Conservation (phyloP, 2,888 invertebrate genomes). For the Spilarctia lutea region DNA sequence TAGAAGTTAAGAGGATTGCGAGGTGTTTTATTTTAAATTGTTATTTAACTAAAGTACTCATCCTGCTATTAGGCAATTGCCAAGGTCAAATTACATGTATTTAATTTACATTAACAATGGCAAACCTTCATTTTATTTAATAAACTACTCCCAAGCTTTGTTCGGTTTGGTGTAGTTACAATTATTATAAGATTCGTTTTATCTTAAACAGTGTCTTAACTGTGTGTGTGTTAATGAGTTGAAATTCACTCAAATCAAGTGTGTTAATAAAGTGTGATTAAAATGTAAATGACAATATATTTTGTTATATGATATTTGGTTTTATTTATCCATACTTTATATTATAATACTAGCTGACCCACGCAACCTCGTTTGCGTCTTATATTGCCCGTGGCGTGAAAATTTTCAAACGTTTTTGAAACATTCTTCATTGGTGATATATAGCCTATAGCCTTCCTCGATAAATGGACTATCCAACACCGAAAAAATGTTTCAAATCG, state of each 20-base stretch:
- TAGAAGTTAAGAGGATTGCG: background rate
- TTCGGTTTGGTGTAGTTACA: background rate
- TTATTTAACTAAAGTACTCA: background rate
- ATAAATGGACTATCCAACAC: too few species aligned
- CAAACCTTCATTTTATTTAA: too few species aligned
- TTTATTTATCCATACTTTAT: background rate
- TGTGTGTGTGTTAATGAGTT: background rate
- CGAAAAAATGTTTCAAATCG: too few species aligned
- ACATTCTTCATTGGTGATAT: too few species aligned
- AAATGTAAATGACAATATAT: slow-evolving; percentile 7
- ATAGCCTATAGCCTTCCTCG: too few species aligned
- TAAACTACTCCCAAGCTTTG: background rate
- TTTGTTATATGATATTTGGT: slow-evolving; percentile 1
- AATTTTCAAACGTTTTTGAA: too few species aligned
- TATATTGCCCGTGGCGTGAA: too few species aligned
- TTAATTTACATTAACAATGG: too few species aligned
- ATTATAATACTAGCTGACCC: too few species aligned
- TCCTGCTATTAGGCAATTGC: background rate
- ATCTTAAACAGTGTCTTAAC: background rate
- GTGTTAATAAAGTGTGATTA: slow-evolving; percentile 9
- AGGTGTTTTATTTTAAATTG: background rate
- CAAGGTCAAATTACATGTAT: too few species aligned
- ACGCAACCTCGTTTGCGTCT: too few species aligned
- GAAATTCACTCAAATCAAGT: too few species aligned
- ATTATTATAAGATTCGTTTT: background rate